phyloP scores from a whole-genome alignment of 92 coral and sea anemone species.

The Virgularia gustaviana region DNA sequence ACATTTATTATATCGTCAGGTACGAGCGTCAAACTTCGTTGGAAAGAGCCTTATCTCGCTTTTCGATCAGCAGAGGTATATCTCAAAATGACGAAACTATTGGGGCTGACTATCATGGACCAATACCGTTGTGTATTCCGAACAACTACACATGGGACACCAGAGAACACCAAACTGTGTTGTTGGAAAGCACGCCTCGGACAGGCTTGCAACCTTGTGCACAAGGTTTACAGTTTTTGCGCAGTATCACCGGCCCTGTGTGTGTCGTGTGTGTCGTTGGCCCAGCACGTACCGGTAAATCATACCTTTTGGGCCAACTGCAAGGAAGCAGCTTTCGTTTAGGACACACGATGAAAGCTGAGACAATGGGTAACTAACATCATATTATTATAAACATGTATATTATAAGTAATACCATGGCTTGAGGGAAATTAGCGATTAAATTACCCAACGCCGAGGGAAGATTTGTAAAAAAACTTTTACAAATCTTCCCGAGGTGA shows the following conservation, averaged over 20 bases:
- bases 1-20: background rate
- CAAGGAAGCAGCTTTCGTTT: constrained; percentile 30
- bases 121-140: constrained; percentile 35
- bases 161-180: background rate
- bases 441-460: too few relatives aligned
- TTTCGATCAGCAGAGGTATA: constrained; percentile 4
- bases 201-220: constrained; percentile 18
- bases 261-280: constrained; percentile 35
- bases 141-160: constrained; percentile 26
- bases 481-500: too few relatives aligned
- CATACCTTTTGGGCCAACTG: constrained; percentile 30
- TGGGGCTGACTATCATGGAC: background rate
- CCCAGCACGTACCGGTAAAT: constrained; percentile 37
- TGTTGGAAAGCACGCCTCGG: background rate
- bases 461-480: too few relatives aligned
- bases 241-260: constrained; percentile 29
- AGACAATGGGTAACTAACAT: constrained; percentile 22
- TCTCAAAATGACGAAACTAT: background rate
- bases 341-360: constrained; percentile 38
- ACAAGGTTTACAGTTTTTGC: constrained; percentile 29
- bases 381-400: background rate
- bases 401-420: too few relatives aligned
- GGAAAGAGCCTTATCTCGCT: constrained; percentile 30
- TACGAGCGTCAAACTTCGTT: constrained; percentile 28
- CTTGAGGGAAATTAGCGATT: too few relatives aligned